Conservation (phyloP, 2,113 vertebrate genomes). For the Nesogale talazaci region DNA sequence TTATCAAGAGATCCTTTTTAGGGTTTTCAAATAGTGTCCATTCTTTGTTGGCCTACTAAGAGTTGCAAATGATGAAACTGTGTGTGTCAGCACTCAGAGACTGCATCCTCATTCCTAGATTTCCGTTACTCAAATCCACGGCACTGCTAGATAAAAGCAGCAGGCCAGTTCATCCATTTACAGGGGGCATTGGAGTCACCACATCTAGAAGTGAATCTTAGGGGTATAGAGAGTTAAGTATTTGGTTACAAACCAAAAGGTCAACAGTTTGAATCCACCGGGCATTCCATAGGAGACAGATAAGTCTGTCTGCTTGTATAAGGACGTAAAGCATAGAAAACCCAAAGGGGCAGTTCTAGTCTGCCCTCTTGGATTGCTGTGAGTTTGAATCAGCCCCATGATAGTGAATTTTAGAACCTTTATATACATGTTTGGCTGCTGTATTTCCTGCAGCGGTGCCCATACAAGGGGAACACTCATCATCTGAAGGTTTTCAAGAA, state of each 20-base stretch:
- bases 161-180: neutral
- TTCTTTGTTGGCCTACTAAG: neutral
- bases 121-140: neutral
- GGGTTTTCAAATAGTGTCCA: neutral
- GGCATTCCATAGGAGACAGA: no score
- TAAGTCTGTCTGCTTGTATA: no score
- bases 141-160: neutral
- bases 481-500: neutral
- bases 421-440: neutral
- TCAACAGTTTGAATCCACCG: no score
- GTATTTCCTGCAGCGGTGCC: neutral
- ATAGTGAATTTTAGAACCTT: no score
- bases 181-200: neutral
- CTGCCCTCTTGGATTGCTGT: no score
- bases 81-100: neutral
- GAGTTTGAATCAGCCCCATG: no score
- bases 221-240: no score
- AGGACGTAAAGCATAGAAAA: no score
- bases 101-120: neutral
- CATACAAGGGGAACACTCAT: neutral
- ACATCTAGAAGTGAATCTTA: no score
- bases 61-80: neutral
- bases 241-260: no score
- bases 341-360: no score
- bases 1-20: neutral